These are phyloP conservation scores for Salmo trutta DNA, from an alignment of 2,797 vertebrate genomes.

Conservation along the genomic window DNA sequence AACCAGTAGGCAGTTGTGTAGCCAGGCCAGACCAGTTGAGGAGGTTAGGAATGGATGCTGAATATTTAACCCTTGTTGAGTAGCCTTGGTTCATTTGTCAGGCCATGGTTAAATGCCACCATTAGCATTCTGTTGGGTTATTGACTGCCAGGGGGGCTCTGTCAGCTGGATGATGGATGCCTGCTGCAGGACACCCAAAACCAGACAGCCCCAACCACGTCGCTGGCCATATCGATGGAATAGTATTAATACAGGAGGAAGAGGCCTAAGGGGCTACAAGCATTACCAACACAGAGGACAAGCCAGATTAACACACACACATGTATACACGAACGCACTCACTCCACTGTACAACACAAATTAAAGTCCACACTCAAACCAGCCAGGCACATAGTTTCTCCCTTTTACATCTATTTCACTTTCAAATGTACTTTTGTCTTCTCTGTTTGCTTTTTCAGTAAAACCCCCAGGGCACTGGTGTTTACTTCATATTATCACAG, in stretches of 20 bases:
- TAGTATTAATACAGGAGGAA: slow-evolving; percentile 14
- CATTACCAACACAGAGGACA: slow-evolving; percentile 6
- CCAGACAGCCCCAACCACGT: slow-evolving; percentile 75
- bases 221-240: slow-evolving; percentile 33
- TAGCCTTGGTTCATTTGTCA: slow-evolving; percentile 64
- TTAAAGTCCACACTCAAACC: not conserved
- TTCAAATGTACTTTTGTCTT: not conserved
- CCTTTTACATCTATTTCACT: not conserved
- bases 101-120: slow-evolving; percentile 77
- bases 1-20: not conserved
- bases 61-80: slow-evolving; percentile 62
- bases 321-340: slow-evolving; percentile 2
- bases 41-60: slow-evolving; percentile 27
- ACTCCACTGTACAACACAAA: slow-evolving; percentile 10
- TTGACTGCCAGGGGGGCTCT: slow-evolving; percentile 74
- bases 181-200: slow-evolving; percentile 80
- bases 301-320: slow-evolving; percentile 4
- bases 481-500: not conserved
- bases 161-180: slow-evolving; percentile 84
- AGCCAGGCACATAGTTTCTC: not conserved
- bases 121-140: slow-evolving; percentile 91
- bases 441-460: not conserved
- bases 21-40: not conserved
- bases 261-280: not conserved
- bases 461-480: not conserved